Base-by-base conservation (phyloP, 2,797 vertebrate species). In the Orientallactaga sibirica region DNA sequence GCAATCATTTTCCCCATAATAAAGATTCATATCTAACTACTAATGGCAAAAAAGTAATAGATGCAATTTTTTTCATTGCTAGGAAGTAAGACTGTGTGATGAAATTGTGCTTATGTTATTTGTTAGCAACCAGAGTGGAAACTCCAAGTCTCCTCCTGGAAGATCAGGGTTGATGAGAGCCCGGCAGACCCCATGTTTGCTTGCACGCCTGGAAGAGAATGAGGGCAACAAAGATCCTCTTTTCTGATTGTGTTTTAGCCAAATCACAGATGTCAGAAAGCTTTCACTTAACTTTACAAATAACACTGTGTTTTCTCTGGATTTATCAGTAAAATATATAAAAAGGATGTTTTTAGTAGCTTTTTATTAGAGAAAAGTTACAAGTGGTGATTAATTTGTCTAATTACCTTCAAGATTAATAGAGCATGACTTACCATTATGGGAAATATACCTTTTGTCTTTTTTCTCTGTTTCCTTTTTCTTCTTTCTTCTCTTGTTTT, bases 391-490 rank as follows among this genome's bases (percentile, higher is more conserved):
- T 64, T n/a, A 87, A 62, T 85, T 62, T 25, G 76, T 73, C 25
- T 43, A 61, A 58, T 90, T 95, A 93, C 94, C n/a, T 77, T 70
- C 48, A 62, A 64, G 68, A 84, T 71, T 64, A 80, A 66, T 58
- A 73, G 75, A 76, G 9, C 18, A 62, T 74, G 67, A 5, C 70
- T 71, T 68, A 25, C 24, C 68, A 33, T 10, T 64, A 55, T 18
- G 27, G 71, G 43, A 86, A 67, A 18, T 68, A 48, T 85, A 48
- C 24, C 75, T 91, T 93, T 86, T 95, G 55, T 75, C 75, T 8
- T 14, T 66, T 70, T 75, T 77, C 48, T 75, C 75, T 14, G 10
- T 66, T 70, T 75, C 80, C 41, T 55, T 43, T 22, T 68, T 76
- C 78, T 61, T 25, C 4, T 11, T 33, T 20, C 3, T 29, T 5